Base-by-base conservation (phyloP, 2,113 vertebrate species). In the Gopherus evgoodei region DNA sequence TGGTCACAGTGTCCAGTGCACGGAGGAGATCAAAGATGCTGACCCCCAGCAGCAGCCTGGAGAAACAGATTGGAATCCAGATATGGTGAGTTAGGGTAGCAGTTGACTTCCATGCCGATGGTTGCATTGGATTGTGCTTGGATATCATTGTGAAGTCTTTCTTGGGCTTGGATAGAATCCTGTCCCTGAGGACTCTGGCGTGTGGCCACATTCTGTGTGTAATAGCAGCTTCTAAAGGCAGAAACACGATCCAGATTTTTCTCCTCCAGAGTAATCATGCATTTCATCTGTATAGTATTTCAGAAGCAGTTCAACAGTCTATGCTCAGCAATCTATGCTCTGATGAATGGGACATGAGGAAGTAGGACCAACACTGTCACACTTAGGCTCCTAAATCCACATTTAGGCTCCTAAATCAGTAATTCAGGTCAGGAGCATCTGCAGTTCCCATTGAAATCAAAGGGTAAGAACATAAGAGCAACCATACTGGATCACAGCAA, bases 1-100 rank as follows among this genome's bases (percentile, higher is more conserved):
- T 98, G 98, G 99, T 99, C 94, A 99, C 99, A 0, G 97, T 99
- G 90, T 98, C 99, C 97, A 99, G 99, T 0, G 98, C 99, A 50
- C 98, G 97, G 35, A 98, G 98, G 49, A 98, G 98, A 0, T 97
- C 99, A 0, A 98, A 98, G 97, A 99, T 99, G 99, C 98, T 99
- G 97, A 99, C 98, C 0, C 99, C 99, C 57, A 99, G 98, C 96
- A 98, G 98, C 25, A 98, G 98, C 88, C 97, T 99, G 92, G 98
- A 98, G 97, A 98, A 96, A 75, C 99, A 99, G 90, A 97, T 99
- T 92, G 98, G 98, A 53, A 86, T 97, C 65, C 99, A 99, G 92
- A 98, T 98, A 35, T 99, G 99, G 99, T 99, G 97, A 99, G 99
- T 95, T 82, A 29, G 88, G 69, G 49, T 11, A 9, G 76, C 22